Evolutionary conservation across 2,797 vertebrate genomes (phyloP), one percentile per base, ranked within the genome.

Genomic region (Phrynocephalus forsythii): DNA sequence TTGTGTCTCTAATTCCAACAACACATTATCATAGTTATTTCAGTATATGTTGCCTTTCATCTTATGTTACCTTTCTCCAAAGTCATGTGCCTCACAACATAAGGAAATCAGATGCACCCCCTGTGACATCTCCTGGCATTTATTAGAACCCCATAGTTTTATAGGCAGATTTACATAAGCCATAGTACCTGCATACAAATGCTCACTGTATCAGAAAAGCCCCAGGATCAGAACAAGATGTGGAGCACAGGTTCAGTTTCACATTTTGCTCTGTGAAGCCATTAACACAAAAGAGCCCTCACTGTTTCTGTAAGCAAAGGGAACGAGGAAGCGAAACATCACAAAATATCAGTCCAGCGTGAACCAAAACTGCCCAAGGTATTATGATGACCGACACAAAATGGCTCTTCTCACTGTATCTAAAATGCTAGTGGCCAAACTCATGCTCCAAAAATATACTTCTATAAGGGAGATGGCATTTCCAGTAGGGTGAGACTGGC

Each of bases 1-100:
- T 88, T 91, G 90, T 38, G 48, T 60, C 81, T 87, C 82, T 15
- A 13, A 30, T 88, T 88, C 79, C 26, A 89, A 83, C 69, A 69
- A 18, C 38, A 2, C 0, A 87, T 0, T 4, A 86, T 82, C 73
- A 76, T 1, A 68, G 20, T 60, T 84, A 85, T 73, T 76, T 93
- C 63, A 86, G 44, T 68, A 93, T 84, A 22, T 0, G 0, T 50
- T 83, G 88, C 50, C 6, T 88, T 80, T 82, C 77, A 1, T 82
- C 77, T 89, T 79, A 76, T 44, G 73, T 71, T 92, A 82, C 56
- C 38, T 85, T 77, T 90, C 26, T 30, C 20, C 84, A 91, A 80
- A 44, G 85, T 18, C 52, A n/a, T 0, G 10, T 44, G 80, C 88
- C 87, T 89, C 75, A 88, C 73, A 91, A 33, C 79, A 82, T 0